Evolutionary conservation across 2,888 invertebrate genomes (phyloP).

Genomic region (Habrosyne pyritoides): DNA sequence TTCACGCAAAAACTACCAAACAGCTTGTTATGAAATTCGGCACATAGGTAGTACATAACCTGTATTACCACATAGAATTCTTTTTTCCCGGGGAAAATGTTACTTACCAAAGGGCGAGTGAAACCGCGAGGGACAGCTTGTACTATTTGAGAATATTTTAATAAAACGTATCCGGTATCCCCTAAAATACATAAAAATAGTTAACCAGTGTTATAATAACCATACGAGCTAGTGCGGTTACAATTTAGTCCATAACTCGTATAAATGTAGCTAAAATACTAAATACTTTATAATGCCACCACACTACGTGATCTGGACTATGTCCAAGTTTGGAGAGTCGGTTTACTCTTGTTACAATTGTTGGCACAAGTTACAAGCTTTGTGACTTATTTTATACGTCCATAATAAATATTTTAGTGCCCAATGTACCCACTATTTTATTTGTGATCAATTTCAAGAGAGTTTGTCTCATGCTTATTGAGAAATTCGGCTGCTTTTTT

Average conservation of each 20-base stretch:
- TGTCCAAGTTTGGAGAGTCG: constrained; percentile 23
- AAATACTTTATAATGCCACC: constrained; percentile 31
- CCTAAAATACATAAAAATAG: background rate
- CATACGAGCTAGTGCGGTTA: background rate
- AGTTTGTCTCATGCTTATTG: background rate
- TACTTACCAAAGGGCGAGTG: too few species aligned
- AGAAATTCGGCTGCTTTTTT: background rate
- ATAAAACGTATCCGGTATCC: too few species aligned
- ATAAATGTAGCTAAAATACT: constrained; percentile 22
- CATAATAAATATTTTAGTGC: background rate
- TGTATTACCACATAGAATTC: too few species aligned
- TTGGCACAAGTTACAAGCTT: constrained; percentile 10
- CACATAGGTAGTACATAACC: too few species aligned
- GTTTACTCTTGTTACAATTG: constrained; percentile 19
- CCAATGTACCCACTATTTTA: background rate
- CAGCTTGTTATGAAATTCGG: too few species aligned
- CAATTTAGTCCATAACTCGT: background rate
- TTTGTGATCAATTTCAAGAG: too few species aligned
- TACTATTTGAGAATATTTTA: too few species aligned
- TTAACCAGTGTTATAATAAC: background rate
- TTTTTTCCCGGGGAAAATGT: too few species aligned
- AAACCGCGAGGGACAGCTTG: too few species aligned
- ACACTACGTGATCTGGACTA: constrained; percentile 28
- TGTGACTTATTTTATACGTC: background rate
- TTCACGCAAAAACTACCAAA: too few species aligned